phyloP scores from a whole-genome alignment of 2,113 vertebrate species.

The Oophaga pumilio region DNA sequence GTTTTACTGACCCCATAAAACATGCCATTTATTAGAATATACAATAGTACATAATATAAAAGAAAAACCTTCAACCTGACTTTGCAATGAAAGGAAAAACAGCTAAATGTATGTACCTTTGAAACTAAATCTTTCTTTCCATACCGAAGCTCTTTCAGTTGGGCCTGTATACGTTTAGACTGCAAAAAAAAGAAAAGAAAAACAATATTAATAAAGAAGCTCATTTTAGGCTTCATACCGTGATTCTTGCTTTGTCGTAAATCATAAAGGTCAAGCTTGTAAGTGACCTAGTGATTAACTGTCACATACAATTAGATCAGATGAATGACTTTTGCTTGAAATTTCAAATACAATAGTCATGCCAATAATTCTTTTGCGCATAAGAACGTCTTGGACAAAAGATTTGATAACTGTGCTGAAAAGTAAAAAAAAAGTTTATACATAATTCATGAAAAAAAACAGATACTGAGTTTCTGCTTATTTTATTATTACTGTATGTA shows the following conservation, averaged over 20 bases:
- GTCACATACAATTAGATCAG: background rate
- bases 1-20: background rate
- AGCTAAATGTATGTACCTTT: slow-evolving; percentile 80
- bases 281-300: background rate
- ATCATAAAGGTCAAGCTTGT: slow-evolving; percentile 2
- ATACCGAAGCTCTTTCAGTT: slow-evolving; percentile 96
- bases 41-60: background rate
- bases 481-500: no score
- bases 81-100: background rate
- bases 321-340: background rate
- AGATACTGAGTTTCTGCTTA: background rate
- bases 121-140: slow-evolving; percentile 99
- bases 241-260: background rate
- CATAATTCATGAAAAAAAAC: slow-evolving; percentile 3
- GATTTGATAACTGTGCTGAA: background rate
- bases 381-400: background rate
- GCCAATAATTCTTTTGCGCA: background rate
- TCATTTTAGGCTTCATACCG: slow-evolving; percentile 37
- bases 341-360: background rate
- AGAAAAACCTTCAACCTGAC: background rate
- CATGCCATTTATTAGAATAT: background rate
- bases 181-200: slow-evolving; percentile 72
- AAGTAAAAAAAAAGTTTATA: background rate
- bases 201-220: slow-evolving; percentile 71
- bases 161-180: slow-evolving; percentile 98